A percentile compares a stretch with the other conserved stretches of the same genome.
phyloP scores from a whole-genome alignment of 2,113 vertebrate genomes.

The Mirounga angustirostris region DNA sequence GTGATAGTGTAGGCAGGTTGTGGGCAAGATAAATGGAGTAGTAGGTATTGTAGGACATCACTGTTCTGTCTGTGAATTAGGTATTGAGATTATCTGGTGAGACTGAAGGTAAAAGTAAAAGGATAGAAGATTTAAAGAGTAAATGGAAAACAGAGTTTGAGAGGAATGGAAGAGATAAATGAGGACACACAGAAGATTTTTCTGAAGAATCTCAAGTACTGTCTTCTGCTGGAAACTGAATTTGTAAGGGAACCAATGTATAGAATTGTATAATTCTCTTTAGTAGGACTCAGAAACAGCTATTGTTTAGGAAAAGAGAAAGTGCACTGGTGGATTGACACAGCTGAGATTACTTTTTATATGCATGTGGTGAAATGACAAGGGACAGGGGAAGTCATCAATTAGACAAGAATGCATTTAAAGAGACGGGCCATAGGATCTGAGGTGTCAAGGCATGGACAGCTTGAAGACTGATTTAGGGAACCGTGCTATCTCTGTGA shows the following conservation, averaged over 20 bases:
- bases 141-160: background rate
- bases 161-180: background rate
- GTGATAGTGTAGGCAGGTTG: background rate
- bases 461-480: background rate
- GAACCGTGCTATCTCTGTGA: background rate
- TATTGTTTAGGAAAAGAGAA: background rate
- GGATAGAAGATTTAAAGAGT: background rate
- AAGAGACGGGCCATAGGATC: background rate
- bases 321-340: background rate
- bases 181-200: background rate
- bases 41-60: background rate
- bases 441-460: background rate
- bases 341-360: background rate
- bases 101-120: background rate
- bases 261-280: background rate
- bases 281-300: background rate
- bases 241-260: background rate
- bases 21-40: background rate
- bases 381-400: background rate
- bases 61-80: background rate
- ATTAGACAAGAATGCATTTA: background rate
- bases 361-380: background rate
- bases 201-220: background rate
- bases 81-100: background rate
- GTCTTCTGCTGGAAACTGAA: background rate